phyloP scores from a whole-genome alignment of 2,888 invertebrate genomes.

The Brenthis daphne region DNA sequence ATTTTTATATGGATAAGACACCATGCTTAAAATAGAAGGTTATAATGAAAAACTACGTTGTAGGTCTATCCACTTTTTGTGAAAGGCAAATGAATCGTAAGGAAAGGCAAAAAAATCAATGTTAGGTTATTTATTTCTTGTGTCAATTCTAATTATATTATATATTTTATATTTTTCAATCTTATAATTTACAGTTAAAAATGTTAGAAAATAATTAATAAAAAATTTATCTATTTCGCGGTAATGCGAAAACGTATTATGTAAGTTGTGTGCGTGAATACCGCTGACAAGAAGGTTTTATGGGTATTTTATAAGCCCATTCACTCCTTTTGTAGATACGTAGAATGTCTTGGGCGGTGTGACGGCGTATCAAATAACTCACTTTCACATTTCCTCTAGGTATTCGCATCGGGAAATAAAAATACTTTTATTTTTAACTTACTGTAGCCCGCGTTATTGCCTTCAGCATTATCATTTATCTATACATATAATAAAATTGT shows the following conservation, averaged over 20 bases:
- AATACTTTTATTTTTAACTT: not conserved
- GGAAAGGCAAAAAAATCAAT: too few relatives aligned
- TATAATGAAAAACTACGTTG: too few relatives aligned
- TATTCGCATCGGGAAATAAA: not conserved
- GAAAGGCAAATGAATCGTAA: too few relatives aligned
- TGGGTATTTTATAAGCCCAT: conserved; percentile 22
- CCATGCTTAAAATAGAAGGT: not conserved
- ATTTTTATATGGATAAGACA: not conserved
- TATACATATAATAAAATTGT: too few relatives aligned
- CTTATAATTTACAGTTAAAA: not conserved
- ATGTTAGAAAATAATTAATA: not conserved
- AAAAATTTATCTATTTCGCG: not conserved
- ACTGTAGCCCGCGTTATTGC: not conserved
- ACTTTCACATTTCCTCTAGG: conserved; percentile 1
- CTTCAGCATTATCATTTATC: too few relatives aligned
- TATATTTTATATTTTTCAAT: too few relatives aligned
- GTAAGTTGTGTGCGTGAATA: not conserved
- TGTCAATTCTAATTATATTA: too few relatives aligned
- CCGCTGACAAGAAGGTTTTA: conserved; percentile 19
- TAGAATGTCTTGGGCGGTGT: conserved; percentile 19
- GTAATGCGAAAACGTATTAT: not conserved
- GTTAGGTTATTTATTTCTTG: too few relatives aligned
- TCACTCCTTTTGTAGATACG: not conserved
- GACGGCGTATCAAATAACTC: conserved; percentile 23
- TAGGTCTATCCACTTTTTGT: too few relatives aligned